Percentiles rank a stretch among this genome's conserved stretches.
These are phyloP conservation scores for Drosophila ezoana DNA, from an alignment of 2,888 invertebrate genomes.

Conservation along the genomic window DNA sequence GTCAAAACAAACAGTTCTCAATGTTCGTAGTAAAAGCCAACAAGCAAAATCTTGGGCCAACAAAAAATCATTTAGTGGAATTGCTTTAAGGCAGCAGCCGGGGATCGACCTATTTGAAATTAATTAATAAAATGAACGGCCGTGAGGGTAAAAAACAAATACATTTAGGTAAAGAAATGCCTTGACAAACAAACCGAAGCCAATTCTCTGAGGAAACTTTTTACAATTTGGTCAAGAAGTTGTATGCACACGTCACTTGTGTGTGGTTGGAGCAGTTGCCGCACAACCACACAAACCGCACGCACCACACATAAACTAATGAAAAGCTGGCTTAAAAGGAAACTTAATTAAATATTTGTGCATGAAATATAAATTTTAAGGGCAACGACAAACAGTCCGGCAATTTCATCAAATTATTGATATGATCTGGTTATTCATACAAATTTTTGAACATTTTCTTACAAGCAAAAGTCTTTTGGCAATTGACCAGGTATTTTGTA, in stretches of 20 bases:
- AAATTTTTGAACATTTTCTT: constrained; percentile 26
- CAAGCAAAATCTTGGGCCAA: background rate
- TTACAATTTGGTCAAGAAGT: constrained; percentile 60
- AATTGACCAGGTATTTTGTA: constrained; percentile 8
- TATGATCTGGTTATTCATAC: constrained; percentile 28
- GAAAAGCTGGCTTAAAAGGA: constrained; percentile 37
- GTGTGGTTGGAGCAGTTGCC: constrained; percentile 28
- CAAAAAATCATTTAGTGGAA: constrained; percentile 18
- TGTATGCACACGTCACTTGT: constrained; percentile 32
- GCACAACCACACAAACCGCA: constrained; percentile 37
- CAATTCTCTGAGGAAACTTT: constrained; percentile 22
- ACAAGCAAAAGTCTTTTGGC: constrained; percentile 16
- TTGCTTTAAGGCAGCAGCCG: constrained; percentile 9
- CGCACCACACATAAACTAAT: constrained; percentile 43
- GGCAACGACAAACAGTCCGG: constrained; percentile 15
- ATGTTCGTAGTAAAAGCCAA: too few species aligned
- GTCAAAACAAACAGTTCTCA: too few species aligned
- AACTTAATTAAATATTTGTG: constrained; percentile 75
- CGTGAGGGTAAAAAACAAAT: constrained; percentile 42
- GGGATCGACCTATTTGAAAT: constrained; percentile 50
- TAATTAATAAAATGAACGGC: constrained; percentile 68
- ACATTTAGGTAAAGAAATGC: constrained; percentile 31
- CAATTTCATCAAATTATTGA: constrained; percentile 51
- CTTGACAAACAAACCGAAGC: constrained; percentile 48
- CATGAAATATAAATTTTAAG: constrained; percentile 51